A percentile compares a stretch with the other conserved stretches of the same genome.
Evolutionary conservation across 1,140 invertebrate genomes (phyloP).

Genomic region (Leptopilina boulardi): DNA sequence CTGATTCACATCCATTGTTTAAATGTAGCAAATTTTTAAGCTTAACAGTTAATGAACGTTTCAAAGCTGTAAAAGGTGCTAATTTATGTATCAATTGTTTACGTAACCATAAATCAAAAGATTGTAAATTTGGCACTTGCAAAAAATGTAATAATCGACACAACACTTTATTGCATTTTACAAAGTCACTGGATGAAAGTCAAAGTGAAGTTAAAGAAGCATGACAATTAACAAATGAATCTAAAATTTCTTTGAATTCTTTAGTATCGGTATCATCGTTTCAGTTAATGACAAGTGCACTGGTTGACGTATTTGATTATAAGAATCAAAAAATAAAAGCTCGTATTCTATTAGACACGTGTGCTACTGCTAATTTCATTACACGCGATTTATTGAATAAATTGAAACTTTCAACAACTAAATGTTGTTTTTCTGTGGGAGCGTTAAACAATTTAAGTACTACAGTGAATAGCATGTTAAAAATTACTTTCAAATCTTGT

Average conservation of each 20-base stretch:
- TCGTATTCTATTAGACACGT: slow-evolving; percentile 23
- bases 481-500: background rate
- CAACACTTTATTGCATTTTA: background rate
- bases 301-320: background rate
- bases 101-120: slow-evolving; percentile 7
- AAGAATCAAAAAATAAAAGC: background rate
- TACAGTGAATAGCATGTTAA: background rate
- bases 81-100: slow-evolving; percentile 37
- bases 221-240: background rate
- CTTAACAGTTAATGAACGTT: background rate
- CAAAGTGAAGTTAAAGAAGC: background rate
- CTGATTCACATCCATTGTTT: slow-evolving; percentile 16
- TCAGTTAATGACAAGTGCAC: slow-evolving; percentile 38
- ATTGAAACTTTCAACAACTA: background rate
- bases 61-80: slow-evolving; percentile 5
- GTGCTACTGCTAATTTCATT: slow-evolving; percentile 34
- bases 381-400: background rate
- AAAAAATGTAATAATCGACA: background rate
- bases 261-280: background rate
- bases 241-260: background rate
- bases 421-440: slow-evolving; percentile 8
- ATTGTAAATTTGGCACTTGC: slow-evolving; percentile 30
- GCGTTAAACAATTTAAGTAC: slow-evolving; percentile 15
- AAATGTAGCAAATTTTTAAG: slow-evolving; percentile 16
- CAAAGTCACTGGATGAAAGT: background rate